Evolutionary conservation across 2,797 vertebrate genomes (phyloP).

Genomic region (Cheirogaleus major): DNA sequence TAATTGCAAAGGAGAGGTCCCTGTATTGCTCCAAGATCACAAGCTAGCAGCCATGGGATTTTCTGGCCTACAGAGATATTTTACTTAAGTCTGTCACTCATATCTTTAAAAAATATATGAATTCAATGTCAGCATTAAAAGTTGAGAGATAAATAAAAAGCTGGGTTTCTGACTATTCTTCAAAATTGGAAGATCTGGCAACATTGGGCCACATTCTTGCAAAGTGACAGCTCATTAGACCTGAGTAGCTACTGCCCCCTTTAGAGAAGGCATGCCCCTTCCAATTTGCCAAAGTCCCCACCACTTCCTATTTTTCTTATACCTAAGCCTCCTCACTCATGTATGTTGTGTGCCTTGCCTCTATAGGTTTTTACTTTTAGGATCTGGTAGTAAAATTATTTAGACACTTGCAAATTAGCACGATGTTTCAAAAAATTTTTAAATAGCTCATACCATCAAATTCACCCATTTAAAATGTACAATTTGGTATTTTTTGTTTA

Average conservation of each 20-base stretch:
- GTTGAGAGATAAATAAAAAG: neutral
- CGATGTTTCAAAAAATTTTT: slow-evolving; percentile 22
- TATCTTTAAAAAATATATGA: neutral
- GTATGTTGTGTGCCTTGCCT: neutral
- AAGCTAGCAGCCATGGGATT: neutral
- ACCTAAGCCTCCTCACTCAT: neutral
- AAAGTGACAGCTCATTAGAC: neutral
- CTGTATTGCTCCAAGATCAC: neutral
- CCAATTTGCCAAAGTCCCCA: neutral
- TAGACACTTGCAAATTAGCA: neutral
- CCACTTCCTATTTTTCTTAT: neutral
- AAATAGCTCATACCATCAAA: neutral
- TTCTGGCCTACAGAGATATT: neutral
- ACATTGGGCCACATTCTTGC: neutral
- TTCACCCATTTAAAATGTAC: neutral
- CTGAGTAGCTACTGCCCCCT: neutral
- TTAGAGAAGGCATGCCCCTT: neutral
- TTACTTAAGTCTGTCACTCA: neutral
- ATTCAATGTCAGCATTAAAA: slow-evolving; percentile 8
- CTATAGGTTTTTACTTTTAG: neutral
- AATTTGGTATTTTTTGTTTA: slow-evolving; percentile 1
- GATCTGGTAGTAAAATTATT: neutral
- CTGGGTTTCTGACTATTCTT: neutral
- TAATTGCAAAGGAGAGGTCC: neutral
- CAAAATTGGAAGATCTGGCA: neutral